Percentiles rank a stretch among this genome's conserved stretches.
Conservation (phyloP, 2,797 vertebrate genomes). For the Characodon lateralis region DNA sequence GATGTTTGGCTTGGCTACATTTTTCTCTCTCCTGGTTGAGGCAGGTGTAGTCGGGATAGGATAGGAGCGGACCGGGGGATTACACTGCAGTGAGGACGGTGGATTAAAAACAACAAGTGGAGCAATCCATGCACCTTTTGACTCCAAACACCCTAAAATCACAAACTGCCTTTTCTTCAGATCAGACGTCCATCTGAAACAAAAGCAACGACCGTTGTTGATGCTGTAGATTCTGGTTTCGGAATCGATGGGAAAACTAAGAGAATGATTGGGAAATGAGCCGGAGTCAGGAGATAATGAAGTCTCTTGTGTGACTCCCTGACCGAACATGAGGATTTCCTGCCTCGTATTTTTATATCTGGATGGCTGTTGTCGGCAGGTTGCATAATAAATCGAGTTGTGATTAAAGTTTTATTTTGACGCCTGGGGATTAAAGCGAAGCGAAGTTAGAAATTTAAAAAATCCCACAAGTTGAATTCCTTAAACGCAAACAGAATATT, state of each 20-base stretch:
- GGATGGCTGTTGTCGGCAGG: constrained; percentile 16
- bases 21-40: constrained; percentile 8
- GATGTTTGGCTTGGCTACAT: constrained; percentile 42
- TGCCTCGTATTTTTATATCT: not conserved
- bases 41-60: constrained; percentile 24
- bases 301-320: constrained; percentile 21
- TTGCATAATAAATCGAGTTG: constrained; percentile 13
- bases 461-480: not conserved
- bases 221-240: not conserved
- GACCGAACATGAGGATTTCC: constrained; percentile 28
- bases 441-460: too few relatives aligned
- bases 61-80: constrained; percentile 27
- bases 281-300: constrained; percentile 16
- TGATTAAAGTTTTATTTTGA: constrained; percentile 51
- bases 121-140: constrained; percentile 27
- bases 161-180: not conserved
- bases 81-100: constrained; percentile 25
- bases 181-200: not conserved
- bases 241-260: not conserved
- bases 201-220: not conserved
- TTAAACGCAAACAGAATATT: not conserved
- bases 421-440: constrained; percentile 10
- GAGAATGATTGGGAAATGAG: constrained; percentile 1
- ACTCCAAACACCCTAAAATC: constrained; percentile 7
- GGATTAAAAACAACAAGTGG: constrained; percentile 53